Evolutionary conservation across 2,888 invertebrate genomes (phyloP).

Genomic region (Tipula helvola): DNA sequence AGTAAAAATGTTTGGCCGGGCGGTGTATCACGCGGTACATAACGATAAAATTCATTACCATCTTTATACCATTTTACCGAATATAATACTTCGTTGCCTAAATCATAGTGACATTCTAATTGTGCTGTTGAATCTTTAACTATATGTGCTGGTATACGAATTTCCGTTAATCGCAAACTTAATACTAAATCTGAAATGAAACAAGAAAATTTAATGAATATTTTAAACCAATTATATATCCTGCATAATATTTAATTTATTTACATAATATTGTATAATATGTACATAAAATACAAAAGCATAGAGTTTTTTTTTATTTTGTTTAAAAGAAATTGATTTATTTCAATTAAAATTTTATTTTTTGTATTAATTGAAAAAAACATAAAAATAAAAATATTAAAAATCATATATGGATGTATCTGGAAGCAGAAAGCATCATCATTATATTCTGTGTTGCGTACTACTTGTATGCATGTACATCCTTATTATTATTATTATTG

Average conservation of each 20-base stretch:
- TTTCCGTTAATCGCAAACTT: slow-evolving; percentile 58
- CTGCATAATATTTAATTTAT: background rate
- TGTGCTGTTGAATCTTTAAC: slow-evolving; percentile 62
- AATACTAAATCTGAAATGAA: slow-evolving; percentile 17
- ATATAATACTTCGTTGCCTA: slow-evolving; percentile 70
- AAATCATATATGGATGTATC: background rate
- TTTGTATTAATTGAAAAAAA: background rate
- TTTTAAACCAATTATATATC: background rate
- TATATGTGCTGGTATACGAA: slow-evolving; percentile 70
- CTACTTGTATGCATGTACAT: background rate
- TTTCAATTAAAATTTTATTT: background rate
- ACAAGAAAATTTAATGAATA: background rate
- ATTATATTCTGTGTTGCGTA: background rate
- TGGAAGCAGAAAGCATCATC: background rate
- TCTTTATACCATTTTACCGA: slow-evolving; percentile 91
- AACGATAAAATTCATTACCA: slow-evolving; percentile 79
- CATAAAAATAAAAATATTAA: background rate
- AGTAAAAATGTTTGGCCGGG: slow-evolving; percentile 65
- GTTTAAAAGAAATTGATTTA: background rate
- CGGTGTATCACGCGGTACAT: slow-evolving; percentile 69
- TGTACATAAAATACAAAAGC: background rate
- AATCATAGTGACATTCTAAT: slow-evolving; percentile 70
- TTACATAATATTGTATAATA: background rate
- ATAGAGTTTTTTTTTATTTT: background rate
- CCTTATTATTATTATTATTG: background rate